Percentiles rank a stretch among this genome's conserved stretches.
phyloP scores from a whole-genome alignment of 1,140 invertebrate species.

The Bombyx mandarina region DNA sequence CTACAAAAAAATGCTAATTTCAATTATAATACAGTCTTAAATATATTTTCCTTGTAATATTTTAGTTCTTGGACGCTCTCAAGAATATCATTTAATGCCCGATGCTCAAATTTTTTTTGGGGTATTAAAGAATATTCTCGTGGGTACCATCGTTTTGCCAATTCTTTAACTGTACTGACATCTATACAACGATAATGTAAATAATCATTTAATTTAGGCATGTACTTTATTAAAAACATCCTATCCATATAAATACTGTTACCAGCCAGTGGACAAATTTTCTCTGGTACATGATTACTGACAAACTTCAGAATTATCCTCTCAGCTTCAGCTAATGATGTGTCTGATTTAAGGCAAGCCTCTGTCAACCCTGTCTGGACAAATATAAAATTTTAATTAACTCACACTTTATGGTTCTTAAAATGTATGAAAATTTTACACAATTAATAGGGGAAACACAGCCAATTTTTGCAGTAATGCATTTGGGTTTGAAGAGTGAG shows the following conservation, averaged over 20 bases:
- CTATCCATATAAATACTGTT: conserved; percentile 92
- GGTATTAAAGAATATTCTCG: conserved; percentile 72
- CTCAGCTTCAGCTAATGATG: conserved; percentile 79
- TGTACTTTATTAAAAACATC: conserved; percentile 82
- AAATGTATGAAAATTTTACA: too few relatives aligned
- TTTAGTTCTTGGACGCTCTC: conserved; percentile 89
- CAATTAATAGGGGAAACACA: too few relatives aligned
- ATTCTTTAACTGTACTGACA: conserved; percentile 91
- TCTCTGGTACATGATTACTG: conserved; percentile 75
- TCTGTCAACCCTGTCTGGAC: conserved; percentile 83
- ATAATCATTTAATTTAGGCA: conserved; percentile 82
- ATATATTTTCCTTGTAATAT: conserved; percentile 74
- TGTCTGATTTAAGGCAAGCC: conserved; percentile 77
- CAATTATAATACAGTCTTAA: conserved; percentile 23
- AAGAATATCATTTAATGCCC: conserved; percentile 86
- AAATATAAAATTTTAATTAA: conserved; percentile 2
- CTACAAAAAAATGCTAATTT: background rate
- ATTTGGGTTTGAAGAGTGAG: too few relatives aligned
- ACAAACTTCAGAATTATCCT: conserved; percentile 81
- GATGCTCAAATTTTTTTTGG: conserved; percentile 77
- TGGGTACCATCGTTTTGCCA: conserved; percentile 83
- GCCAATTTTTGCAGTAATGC: too few relatives aligned
- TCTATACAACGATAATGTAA: conserved; percentile 95
- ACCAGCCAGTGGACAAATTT: conserved; percentile 85
- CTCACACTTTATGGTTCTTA: too few relatives aligned